A percentile compares a stretch with the other conserved stretches of the same genome.
These are phyloP conservation scores for Umimayanthus chanpuru DNA, from an alignment of 92 coral and sea anemone species.

Conservation along the genomic window DNA sequence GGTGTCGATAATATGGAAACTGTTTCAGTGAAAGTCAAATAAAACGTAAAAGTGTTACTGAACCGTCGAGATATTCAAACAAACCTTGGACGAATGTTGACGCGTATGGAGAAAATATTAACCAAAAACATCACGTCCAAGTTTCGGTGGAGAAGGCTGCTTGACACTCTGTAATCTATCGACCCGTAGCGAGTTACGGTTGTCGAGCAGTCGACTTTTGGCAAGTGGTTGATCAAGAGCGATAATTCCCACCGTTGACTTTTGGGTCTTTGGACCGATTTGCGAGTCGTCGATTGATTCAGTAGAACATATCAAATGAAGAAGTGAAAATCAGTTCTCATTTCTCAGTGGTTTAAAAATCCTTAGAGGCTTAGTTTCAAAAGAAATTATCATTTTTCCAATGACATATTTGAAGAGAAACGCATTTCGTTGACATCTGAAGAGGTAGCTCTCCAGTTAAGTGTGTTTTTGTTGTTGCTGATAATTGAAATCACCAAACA, in stretches of 20 bases:
- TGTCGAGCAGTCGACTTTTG: background rate
- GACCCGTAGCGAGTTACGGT: background rate
- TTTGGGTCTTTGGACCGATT: background rate
- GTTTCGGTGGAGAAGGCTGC: background rate
- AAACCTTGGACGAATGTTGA: conserved; percentile 2
- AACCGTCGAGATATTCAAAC: conserved; percentile 13
- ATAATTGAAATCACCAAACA: conserved; percentile 30
- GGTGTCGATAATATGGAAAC: background rate
- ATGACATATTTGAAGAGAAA: conserved; percentile 25
- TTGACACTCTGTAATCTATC: background rate
- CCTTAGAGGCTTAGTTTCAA: background rate
- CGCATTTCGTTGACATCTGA: background rate
- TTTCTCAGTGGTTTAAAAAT: background rate
- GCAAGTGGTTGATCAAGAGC: background rate
- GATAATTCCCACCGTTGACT: background rate
- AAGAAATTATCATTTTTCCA: background rate
- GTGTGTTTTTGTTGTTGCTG: conserved; percentile 35
- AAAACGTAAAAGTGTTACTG: background rate
- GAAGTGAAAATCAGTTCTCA: background rate
- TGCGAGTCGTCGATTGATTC: background rate
- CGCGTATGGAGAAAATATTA: background rate
- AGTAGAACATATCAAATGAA: background rate
- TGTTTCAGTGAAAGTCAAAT: background rate
- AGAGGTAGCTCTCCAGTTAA: conserved; percentile 6
- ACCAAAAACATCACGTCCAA: background rate